Conservation (phyloP, 2,888 invertebrate genomes). For the Neocrepidodera transversa region DNA sequence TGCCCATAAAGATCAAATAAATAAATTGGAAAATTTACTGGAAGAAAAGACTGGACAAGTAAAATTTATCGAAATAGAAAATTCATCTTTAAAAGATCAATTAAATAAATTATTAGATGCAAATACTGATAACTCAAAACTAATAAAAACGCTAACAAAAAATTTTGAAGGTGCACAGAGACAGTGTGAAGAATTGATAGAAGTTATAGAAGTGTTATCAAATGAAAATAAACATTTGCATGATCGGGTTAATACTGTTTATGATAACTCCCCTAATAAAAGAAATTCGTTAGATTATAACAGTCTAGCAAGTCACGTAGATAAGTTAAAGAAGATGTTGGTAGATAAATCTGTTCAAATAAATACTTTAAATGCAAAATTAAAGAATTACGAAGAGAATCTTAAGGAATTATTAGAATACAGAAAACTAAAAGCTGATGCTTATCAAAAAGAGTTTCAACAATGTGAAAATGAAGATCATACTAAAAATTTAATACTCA, state of each 20-base stretch:
- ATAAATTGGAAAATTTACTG: constrained; percentile 44
- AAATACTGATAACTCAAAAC: constrained; percentile 43
- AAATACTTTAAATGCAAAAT: constrained; percentile 46
- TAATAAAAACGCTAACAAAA: constrained; percentile 42
- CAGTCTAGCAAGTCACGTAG: constrained; percentile 41
- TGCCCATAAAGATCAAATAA: constrained; percentile 47
- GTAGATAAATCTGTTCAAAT: constrained; percentile 51
- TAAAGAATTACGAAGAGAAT: constrained; percentile 47
- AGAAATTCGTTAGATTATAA: constrained; percentile 9
- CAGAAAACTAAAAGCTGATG: constrained; percentile 45
- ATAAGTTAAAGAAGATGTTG: constrained; percentile 50
- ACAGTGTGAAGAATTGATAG: constrained; percentile 50
- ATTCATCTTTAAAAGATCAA: constrained; percentile 42
- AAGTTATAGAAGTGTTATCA: constrained; percentile 47
- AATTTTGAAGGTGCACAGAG: constrained; percentile 49
- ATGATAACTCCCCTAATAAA: neutral
- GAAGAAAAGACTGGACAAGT: constrained; percentile 45
- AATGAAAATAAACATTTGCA: constrained; percentile 51
- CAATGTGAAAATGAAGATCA: constrained; percentile 46
- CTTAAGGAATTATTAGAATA: constrained; percentile 49
- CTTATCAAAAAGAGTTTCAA: constrained; percentile 46
- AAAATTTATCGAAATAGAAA: constrained; percentile 45
- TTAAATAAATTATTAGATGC: constrained; percentile 42
- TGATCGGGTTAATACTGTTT: constrained; percentile 36
- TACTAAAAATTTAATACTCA: constrained; percentile 44